phyloP scores from a whole-genome alignment of 2,113 vertebrate species.

The Eidolon helvum region DNA sequence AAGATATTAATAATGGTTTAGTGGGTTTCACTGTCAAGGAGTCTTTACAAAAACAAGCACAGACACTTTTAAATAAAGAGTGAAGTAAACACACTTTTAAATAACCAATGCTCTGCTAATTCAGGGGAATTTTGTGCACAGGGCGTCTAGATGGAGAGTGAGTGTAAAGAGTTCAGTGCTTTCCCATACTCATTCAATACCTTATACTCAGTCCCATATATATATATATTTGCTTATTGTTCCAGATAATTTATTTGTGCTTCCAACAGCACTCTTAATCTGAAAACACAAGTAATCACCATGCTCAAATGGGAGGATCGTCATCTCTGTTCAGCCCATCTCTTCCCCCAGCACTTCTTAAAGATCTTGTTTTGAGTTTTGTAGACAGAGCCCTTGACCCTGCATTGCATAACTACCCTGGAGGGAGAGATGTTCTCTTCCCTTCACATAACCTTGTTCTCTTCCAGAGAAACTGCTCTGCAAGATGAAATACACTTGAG shows the following conservation, averaged over 20 bases:
- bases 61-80: neutral
- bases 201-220: neutral
- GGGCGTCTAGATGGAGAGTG: neutral
- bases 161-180: neutral
- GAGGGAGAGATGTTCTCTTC: neutral
- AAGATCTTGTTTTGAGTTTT: neutral
- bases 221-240: neutral
- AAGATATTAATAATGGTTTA: neutral
- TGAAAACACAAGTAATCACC: neutral
- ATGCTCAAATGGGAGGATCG: neutral
- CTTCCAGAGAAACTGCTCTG: neutral
- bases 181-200: neutral
- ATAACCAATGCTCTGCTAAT: neutral
- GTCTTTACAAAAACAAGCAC: neutral
- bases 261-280: neutral
- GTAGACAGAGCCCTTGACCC: neutral
- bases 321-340: neutral
- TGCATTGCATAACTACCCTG: neutral
- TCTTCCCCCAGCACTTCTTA: neutral
- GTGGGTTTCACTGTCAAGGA: neutral
- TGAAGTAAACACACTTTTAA: neutral
- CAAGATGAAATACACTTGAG: neutral
- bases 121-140: neutral
- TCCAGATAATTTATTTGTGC: neutral
- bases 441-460: constrained; percentile 30